Evolutionary conservation across 1,140 invertebrate genomes (phyloP).

Genomic region (Drosophila pseudoobscura): DNA sequence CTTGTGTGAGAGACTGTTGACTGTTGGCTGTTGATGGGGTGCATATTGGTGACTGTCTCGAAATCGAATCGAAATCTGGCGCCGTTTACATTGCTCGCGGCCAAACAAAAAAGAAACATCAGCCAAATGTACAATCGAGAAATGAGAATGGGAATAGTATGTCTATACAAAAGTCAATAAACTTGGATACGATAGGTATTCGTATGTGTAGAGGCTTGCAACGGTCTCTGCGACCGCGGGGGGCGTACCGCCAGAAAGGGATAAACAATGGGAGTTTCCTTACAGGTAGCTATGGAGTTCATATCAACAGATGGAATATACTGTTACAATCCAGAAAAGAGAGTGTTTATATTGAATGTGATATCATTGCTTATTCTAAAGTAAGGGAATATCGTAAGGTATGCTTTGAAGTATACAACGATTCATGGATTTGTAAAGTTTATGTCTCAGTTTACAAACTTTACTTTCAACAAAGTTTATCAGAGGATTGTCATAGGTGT

Average conservation of each 20-base stretch:
- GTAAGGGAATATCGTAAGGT: too few species aligned
- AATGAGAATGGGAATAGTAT: neutral
- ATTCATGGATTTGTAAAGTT: too few species aligned
- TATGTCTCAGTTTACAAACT: too few species aligned
- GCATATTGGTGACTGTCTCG: conserved; percentile 68
- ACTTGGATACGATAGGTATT: conserved; percentile 60
- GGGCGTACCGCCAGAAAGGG: conserved; percentile 18
- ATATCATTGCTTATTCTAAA: too few species aligned
- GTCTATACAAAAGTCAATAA: conserved; percentile 75
- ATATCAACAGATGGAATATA: conserved; percentile 30
- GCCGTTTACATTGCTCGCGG: conserved; percentile 73
- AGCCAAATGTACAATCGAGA: conserved; percentile 61
- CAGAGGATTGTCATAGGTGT: too few species aligned
- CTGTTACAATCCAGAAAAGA: too few species aligned
- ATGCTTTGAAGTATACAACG: too few species aligned
- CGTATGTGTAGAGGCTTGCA: conserved; percentile 24
- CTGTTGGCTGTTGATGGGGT: conserved; percentile 18
- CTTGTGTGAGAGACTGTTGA: conserved; percentile 5
- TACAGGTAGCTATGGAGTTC: neutral
- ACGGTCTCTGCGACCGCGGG: conserved; percentile 8
- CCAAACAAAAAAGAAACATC: conserved; percentile 75
- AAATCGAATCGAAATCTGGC: conserved; percentile 63
- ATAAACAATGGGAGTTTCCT: conserved; percentile 40
- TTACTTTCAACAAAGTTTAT: too few species aligned
- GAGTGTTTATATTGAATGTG: too few species aligned